A percentile compares a stretch with the other conserved stretches of the same genome.
Conservation (phyloP, 2,888 invertebrate species). For the Bursaphelenchus okinawaensis region DNA sequence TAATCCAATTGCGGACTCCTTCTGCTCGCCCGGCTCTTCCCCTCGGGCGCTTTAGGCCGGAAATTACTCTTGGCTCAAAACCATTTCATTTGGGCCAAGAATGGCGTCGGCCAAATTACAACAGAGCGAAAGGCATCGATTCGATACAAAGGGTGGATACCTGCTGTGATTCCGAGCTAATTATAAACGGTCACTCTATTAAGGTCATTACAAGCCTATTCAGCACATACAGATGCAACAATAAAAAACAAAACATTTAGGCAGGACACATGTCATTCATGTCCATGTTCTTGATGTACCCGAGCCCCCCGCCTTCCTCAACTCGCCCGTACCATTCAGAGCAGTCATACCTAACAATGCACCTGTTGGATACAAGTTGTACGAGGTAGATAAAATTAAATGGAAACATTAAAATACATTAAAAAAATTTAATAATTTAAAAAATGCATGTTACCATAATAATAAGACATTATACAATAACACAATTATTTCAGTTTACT, state of each 20-base stretch:
- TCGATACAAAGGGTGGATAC: neutral
- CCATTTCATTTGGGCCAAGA: neutral
- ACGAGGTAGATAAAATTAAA: conserved; percentile 27
- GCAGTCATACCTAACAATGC: conserved; percentile 45
- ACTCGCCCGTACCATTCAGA: conserved; percentile 91
- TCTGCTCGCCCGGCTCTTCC: neutral
- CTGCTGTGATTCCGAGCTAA: neutral
- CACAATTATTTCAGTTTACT: conserved; percentile 65
- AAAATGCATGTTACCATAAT: neutral
- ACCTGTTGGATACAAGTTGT: conserved; percentile 46
- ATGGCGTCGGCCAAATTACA: neutral
- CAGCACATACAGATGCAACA: conserved; percentile 5
- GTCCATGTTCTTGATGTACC: conserved; percentile 63
- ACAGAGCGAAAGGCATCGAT: neutral
- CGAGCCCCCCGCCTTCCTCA: conserved; percentile 93
- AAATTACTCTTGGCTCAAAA: neutral
- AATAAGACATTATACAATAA: neutral
- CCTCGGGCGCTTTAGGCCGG: neutral
- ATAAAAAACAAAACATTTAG: conserved; percentile 33
- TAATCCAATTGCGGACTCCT: neutral
- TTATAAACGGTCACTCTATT: too few species aligned
- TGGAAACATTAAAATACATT: too few species aligned
- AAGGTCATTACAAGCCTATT: neutral
- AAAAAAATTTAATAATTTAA: neutral
- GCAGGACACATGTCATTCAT: conserved; percentile 24